Evolutionary conservation across 2,113 vertebrate species (phyloP).

Genomic region (Rhipidura dahli): DNA sequence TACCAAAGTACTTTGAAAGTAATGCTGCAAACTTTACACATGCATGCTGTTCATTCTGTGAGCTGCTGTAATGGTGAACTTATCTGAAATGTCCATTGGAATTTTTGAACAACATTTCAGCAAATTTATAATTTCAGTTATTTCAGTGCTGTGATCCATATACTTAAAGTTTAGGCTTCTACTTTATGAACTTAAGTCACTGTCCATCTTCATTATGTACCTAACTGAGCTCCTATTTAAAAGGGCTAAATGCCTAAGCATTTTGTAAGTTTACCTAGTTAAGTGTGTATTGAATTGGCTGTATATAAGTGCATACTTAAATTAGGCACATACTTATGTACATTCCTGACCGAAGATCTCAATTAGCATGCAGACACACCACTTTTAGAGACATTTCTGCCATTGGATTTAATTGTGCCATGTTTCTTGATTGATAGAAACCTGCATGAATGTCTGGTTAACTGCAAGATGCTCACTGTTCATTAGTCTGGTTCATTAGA

Average conservation of each 20-base stretch:
- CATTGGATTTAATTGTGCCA: not conserved
- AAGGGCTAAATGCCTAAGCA: not conserved
- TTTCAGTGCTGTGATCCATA: not conserved
- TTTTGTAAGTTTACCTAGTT: not conserved
- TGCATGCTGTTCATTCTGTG: not conserved
- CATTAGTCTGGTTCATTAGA: not conserved
- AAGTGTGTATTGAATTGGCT: not conserved
- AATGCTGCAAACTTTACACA: not conserved
- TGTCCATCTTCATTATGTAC: not conserved
- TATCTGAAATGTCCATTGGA: not conserved
- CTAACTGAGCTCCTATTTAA: not conserved
- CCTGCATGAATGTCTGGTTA: not conserved
- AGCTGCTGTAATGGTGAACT: not conserved
- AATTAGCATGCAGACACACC: not conserved
- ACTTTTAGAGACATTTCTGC: not conserved
- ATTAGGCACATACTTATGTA: conserved; percentile 32
- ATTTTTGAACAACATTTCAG: not conserved
- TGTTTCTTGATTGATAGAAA: not conserved
- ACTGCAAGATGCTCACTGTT: not conserved
- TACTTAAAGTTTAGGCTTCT: not conserved
- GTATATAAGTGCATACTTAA: conserved; percentile 4
- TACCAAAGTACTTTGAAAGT: not conserved
- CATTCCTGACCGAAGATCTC: not conserved
- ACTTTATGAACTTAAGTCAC: not conserved
- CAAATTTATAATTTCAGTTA: not conserved